Percentiles rank a stretch among this genome's conserved stretches.
Conservation (phyloP, 2,888 invertebrate genomes). For the Clusia tigrina region DNA sequence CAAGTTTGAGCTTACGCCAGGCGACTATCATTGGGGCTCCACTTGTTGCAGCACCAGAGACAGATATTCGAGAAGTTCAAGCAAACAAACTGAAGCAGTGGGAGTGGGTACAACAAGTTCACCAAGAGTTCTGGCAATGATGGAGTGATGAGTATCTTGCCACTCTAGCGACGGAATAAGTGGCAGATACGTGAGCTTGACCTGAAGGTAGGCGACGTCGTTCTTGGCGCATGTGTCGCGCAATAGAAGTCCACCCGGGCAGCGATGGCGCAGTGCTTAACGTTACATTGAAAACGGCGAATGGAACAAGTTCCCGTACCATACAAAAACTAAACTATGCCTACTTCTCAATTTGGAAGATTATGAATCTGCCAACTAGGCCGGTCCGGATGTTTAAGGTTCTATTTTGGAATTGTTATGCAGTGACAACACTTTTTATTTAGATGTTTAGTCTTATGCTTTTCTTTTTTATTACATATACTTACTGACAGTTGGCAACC, state of each 20-base stretch:
- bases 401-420: too few species aligned
- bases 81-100: conserved; percentile 37
- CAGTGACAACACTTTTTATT: too few species aligned
- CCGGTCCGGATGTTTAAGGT: conserved; percentile 31
- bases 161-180: conserved; percentile 20
- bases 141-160: conserved; percentile 26
- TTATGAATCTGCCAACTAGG: background rate
- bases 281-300: background rate
- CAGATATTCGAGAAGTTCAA: conserved; percentile 32
- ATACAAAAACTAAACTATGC: too few species aligned
- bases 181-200: conserved; percentile 20
- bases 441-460: too few species aligned
- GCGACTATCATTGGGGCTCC: conserved; percentile 29
- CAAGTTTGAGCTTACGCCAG: conserved; percentile 27
- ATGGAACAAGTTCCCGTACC: background rate
- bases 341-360: background rate
- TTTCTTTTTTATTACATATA: too few species aligned
- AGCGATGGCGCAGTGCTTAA: background rate
- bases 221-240: background rate
- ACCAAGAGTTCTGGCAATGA: conserved; percentile 28
- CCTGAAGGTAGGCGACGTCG: conserved; percentile 5
- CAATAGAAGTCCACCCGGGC: background rate
- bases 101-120: conserved; percentile 34
- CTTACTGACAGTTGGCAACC: too few species aligned
- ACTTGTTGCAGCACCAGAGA: conserved; percentile 35